Evolutionary conservation across 2,888 invertebrate species (phyloP).

Genomic region (Meta bourneti): DNA sequence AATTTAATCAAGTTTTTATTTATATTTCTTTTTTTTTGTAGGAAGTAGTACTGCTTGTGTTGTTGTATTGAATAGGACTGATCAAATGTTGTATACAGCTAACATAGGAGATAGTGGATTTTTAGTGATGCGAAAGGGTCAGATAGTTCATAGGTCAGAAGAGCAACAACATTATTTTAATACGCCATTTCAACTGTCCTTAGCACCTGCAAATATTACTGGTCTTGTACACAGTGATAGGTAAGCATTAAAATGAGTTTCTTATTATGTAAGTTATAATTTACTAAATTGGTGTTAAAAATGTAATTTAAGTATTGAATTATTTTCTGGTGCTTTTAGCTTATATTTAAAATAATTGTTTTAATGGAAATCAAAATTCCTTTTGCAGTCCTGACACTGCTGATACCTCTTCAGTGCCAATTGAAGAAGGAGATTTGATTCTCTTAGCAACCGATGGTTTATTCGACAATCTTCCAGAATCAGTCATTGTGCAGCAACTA

Average conservation of each 20-base stretch:
- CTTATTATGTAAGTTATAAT: neutral
- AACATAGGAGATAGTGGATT: conserved; percentile 99
- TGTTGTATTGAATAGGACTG: conserved; percentile 93
- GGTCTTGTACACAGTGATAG: conserved; percentile 94
- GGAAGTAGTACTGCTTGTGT: conserved; percentile 99
- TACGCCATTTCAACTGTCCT: conserved; percentile 97
- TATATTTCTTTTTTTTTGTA: conserved; percentile 80
- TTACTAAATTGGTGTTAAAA: neutral
- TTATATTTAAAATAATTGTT: too few species aligned
- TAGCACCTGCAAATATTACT: conserved; percentile 94
- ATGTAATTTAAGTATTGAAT: neutral
- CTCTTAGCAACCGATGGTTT: conserved; percentile 98
- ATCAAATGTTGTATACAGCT: conserved; percentile 94
- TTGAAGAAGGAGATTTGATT: conserved; percentile 93
- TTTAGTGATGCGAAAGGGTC: conserved; percentile 92
- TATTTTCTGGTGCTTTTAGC: neutral
- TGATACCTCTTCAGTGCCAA: conserved; percentile 91
- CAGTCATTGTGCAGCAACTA: conserved; percentile 92
- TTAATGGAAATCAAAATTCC: neutral
- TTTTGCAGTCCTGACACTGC: conserved; percentile 91
- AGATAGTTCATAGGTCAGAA: conserved; percentile 93
- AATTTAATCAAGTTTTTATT: neutral
- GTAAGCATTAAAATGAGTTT: conserved; percentile 81
- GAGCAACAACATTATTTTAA: conserved; percentile 99
- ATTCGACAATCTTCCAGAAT: conserved; percentile 98